Percentiles rank a stretch among this genome's conserved stretches.
These are phyloP conservation scores for Tringa solitaria DNA, from an alignment of 2,113 vertebrate genomes.

Conservation along the genomic window DNA sequence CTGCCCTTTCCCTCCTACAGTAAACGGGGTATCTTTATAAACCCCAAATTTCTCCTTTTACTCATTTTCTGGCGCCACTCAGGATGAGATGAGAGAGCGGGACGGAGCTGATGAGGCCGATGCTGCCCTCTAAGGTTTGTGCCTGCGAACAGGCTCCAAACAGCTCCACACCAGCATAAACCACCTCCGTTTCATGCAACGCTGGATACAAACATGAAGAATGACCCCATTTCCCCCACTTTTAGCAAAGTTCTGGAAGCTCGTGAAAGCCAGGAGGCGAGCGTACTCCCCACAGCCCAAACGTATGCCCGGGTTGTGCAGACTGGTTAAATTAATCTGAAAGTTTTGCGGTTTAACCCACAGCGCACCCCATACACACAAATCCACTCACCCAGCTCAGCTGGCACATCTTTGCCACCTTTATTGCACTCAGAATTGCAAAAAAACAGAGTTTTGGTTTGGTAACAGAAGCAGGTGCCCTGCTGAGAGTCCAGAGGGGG, in stretches of 20 bases:
- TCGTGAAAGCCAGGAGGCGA: not conserved
- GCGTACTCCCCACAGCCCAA: fast-evolving
- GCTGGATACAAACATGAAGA: too few relatives aligned
- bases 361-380: not conserved
- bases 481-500: not conserved
- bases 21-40: fast-evolving
- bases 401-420: conserved; percentile 37
- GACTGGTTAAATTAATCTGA: not conserved
- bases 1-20: not conserved
- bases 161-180: not conserved
- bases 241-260: not conserved
- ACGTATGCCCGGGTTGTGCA: fast-evolving
- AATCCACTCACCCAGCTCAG: not conserved
- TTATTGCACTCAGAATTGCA: conserved; percentile 45
- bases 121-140: not conserved
- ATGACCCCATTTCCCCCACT: not conserved
- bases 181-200: fast-evolving
- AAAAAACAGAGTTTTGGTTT: conserved; percentile 36
- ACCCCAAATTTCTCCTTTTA: not conserved
- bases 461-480: conserved; percentile 4
- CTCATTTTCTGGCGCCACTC: not conserved
- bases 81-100: not conserved
- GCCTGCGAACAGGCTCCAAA: not conserved
- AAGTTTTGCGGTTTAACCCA: conserved; percentile 6
- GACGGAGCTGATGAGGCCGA: not conserved